A percentile compares a stretch with the other conserved stretches of the same genome.
phyloP scores from a whole-genome alignment of 2,888 invertebrate species.

The Seira ritae region DNA sequence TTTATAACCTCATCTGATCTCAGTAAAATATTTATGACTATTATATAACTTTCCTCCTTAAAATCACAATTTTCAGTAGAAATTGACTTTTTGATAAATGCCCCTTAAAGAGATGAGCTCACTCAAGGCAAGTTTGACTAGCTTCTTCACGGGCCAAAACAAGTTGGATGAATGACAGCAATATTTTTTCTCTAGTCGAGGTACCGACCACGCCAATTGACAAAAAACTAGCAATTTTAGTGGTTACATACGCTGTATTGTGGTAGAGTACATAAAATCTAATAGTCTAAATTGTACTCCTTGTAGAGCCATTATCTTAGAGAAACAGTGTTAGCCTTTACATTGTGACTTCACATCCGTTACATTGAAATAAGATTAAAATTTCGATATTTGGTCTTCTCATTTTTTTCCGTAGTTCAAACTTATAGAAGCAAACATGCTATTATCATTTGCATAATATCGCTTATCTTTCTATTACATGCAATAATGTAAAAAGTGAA shows the following conservation, averaged over 20 bases:
- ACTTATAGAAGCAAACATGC: not conserved
- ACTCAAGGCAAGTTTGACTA: slow-evolving; percentile 9
- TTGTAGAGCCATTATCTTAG: slow-evolving; percentile 7
- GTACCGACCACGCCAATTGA: not conserved
- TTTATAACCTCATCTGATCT: not conserved
- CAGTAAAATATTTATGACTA: not conserved
- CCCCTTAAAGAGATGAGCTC: slow-evolving; percentile 1
- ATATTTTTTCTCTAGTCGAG: not conserved
- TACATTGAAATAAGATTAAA: not conserved
- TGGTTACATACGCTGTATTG: not conserved
- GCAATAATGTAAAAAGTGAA: slow-evolving; percentile 9
- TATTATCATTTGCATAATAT: slow-evolving; percentile 20
- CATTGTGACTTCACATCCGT: not conserved
- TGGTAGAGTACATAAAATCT: too few species aligned
- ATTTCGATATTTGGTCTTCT: not conserved
- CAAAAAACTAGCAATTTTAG: slow-evolving; percentile 19
- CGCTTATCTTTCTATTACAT: slow-evolving; percentile 6
- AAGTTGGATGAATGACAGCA: slow-evolving; percentile 6
- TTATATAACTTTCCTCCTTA: not conserved
- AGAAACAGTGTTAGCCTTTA: slow-evolving; percentile 8
- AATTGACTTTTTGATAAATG: slow-evolving; percentile 15
- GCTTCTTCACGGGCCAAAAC: not conserved
- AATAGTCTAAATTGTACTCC: not conserved
- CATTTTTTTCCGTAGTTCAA: not conserved
- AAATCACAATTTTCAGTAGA: not conserved